These are phyloP conservation scores for Acromyrmex charruanus DNA, from an alignment of 1,140 invertebrate species.

Conservation along the genomic window DNA sequence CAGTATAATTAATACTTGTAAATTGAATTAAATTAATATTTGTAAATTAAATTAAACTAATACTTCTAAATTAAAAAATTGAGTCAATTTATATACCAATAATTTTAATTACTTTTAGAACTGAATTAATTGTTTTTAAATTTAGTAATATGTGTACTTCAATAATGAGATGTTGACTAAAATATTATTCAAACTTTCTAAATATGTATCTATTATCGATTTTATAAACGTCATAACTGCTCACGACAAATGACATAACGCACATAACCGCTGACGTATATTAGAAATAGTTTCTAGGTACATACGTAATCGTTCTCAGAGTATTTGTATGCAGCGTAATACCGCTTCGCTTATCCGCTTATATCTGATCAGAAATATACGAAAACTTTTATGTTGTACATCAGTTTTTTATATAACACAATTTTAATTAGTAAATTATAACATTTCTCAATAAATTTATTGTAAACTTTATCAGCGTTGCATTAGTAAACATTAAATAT, in stretches of 20 bases:
- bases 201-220: neutral
- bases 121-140: neutral
- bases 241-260: no score
- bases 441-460: neutral
- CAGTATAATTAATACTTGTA: neutral
- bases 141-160: neutral
- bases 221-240: neutral
- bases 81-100: neutral
- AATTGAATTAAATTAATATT: neutral
- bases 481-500: neutral
- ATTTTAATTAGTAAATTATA: neutral
- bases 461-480: neutral
- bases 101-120: neutral
- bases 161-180: neutral
- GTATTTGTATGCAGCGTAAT: constrained; percentile 8
- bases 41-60: neutral
- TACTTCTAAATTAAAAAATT: neutral
- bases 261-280: constrained; percentile 14
- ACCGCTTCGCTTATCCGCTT: neutral
- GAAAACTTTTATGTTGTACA: constrained; percentile 1
- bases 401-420: neutral
- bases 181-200: neutral
- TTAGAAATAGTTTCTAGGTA: constrained; percentile 11
- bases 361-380: constrained; percentile 9
- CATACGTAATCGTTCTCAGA: neutral